Conservation (phyloP, 2,888 invertebrate genomes). For the Diplolepis rosae region DNA sequence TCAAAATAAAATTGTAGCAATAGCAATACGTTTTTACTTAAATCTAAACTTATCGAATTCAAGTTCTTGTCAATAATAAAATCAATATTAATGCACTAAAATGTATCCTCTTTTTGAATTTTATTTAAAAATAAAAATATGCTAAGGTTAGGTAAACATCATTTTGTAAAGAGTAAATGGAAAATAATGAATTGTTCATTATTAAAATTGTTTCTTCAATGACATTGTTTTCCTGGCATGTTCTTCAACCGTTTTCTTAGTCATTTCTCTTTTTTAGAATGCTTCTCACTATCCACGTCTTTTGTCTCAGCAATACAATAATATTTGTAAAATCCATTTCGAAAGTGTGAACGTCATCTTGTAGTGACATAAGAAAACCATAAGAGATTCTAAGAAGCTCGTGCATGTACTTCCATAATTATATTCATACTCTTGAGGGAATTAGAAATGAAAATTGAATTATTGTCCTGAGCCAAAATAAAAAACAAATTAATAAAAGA, state of each 20-base stretch:
- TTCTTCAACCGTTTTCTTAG: neutral
- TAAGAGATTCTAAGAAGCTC: neutral
- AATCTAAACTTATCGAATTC: neutral
- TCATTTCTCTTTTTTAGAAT: neutral
- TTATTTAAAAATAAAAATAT: no score
- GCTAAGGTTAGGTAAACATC: no score
- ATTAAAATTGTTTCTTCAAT: neutral
- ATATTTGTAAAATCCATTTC: neutral
- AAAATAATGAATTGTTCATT: neutral
- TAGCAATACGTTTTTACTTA: neutral
- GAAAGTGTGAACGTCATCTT: neutral
- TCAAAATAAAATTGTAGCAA: neutral
- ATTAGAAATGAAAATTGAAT: no score
- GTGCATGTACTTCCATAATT: neutral
- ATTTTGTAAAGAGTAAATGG: neutral
- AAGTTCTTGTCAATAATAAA: neutral
- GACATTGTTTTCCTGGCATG: neutral
- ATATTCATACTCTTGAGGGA: neutral
- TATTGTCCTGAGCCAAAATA: no score
- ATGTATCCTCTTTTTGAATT: no score
- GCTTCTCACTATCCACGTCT: neutral
- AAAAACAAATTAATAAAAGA: no score
- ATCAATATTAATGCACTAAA: no score
- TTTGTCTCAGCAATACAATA: neutral
- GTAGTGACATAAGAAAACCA: neutral